Base-by-base conservation (phyloP, 2,797 vertebrate species). In the Melanotaenia parkinsoni region DNA sequence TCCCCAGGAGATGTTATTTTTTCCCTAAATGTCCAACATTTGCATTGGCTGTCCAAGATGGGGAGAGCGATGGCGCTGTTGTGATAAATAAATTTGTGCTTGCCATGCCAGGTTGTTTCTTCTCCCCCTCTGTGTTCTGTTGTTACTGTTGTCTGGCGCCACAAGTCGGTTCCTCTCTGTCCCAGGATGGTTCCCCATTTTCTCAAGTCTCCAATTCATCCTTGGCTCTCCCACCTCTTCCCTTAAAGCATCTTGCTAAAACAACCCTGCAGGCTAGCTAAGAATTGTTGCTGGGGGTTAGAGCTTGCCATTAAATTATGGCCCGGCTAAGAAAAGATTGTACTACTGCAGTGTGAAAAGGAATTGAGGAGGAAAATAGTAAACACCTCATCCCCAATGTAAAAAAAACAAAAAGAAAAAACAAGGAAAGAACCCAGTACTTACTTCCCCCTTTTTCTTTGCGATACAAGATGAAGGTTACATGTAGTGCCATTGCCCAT, bases 391-490 rank as follows among this genome's bases (percentile, higher is more conserved):
- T 67, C 40, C 72, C 65, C 56, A 77, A 80, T 82, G 69, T 74
- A 74, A 72, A 90, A 93, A 92, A 60, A 74, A 74, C 89, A 93
- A 93, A 58, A 30, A 54, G 51, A 45, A 53, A 54, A 93, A 57
- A 85, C 83, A 95, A 93, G 91, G 90, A 94, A 93, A 94, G 86
- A 94, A 86, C 90, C 94, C 92, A 88, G 87, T 97, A 99, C 97
- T 98, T 98, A 99, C 97, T 96, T 99, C 96, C 96, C 96, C 97
- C 95, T 96, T 94, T 96, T 96, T 96, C 95, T 95, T 96, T 97
- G 94, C 88, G 89, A 94, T 94, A 94, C 93, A 94, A 94, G 93
- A 90, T 92, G 93, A 88, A 91, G 92, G 91, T 95, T 96, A 96
- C 95, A 96, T 96, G 95, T 96, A 96, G 94, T 96, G 95, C 95